phyloP scores from a whole-genome alignment of 2,888 invertebrate genomes.

The Trypoxylon attenuatum region DNA sequence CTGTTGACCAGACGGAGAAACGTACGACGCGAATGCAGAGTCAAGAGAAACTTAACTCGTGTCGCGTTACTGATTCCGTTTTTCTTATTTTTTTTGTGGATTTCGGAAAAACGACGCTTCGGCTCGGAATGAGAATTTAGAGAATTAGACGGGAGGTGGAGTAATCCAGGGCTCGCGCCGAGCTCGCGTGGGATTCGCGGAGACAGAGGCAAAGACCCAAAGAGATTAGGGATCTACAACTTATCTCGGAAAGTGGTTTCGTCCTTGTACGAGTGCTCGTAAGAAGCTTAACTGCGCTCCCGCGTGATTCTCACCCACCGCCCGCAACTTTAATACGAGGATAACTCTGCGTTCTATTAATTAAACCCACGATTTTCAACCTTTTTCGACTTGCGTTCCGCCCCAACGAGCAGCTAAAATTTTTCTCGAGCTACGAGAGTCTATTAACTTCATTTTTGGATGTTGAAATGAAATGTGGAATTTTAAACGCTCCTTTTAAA shows the following conservation, averaged over 20 bases:
- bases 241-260: conserved; percentile 54
- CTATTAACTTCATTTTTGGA: too few relatives aligned
- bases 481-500: too few relatives aligned
- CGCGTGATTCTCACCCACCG: conserved; percentile 32
- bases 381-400: neutral
- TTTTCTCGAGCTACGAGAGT: too few relatives aligned
- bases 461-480: too few relatives aligned
- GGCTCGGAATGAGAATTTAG: conserved; percentile 13
- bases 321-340: conserved; percentile 31
- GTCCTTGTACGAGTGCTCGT: conserved; percentile 36
- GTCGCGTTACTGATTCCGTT: too few relatives aligned
- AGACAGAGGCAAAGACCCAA: conserved; percentile 13
- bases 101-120: conserved; percentile 1
- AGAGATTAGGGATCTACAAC: conserved; percentile 47
- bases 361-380: conserved; percentile 26
- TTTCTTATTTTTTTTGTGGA: neutral
- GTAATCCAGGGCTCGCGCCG: conserved; percentile 11
- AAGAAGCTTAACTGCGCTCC: conserved; percentile 33
- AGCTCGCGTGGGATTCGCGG: too few relatives aligned
- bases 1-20: too few relatives aligned
- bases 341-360: conserved; percentile 42
- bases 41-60: too few relatives aligned
- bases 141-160: neutral
- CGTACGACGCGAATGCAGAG: too few relatives aligned
- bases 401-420: too few relatives aligned